Percentiles rank a stretch among this genome's conserved stretches.
Conservation (phyloP, 2,113 vertebrate genomes). For the Pungitius pungitius region DNA sequence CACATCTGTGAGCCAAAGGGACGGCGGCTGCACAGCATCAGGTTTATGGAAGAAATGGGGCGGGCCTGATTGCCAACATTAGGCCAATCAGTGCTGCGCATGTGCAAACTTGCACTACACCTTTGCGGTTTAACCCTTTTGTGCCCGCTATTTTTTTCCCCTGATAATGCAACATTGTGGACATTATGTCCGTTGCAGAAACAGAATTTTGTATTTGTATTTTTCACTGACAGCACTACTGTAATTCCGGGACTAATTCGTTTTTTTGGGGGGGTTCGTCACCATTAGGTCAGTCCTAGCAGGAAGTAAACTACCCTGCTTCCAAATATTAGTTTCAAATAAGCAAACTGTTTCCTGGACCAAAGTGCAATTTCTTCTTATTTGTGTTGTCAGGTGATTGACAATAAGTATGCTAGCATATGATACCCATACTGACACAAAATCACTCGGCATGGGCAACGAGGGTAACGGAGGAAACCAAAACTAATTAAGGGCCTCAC, state of each 20-base stretch:
- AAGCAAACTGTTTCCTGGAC: constrained; percentile 15
- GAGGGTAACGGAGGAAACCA: constrained; percentile 35
- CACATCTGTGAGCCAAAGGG: neutral
- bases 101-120: no score
- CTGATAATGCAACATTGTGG: no score
- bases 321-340: constrained; percentile 15
- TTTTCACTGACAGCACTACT: neutral
- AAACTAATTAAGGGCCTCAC: constrained; percentile 54
- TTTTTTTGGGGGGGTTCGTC: neutral
- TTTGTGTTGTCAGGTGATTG: constrained; percentile 36
- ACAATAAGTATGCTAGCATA: constrained; percentile 27
- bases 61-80: no score
- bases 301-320: neutral
- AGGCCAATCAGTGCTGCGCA: no score
- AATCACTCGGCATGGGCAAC: constrained; percentile 38
- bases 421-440: constrained; percentile 38
- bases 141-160: no score
- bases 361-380: constrained; percentile 15
- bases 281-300: neutral
- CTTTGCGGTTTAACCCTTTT: no score
- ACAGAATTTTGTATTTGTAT: no score
- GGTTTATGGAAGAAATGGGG: neutral
- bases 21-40: neutral
- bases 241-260: neutral
- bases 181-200: no score